Evolutionary conservation across 2,888 invertebrate genomes (phyloP), one percentile per base, ranked within the genome.

Genomic region (Yponomeuta evonymella): DNA sequence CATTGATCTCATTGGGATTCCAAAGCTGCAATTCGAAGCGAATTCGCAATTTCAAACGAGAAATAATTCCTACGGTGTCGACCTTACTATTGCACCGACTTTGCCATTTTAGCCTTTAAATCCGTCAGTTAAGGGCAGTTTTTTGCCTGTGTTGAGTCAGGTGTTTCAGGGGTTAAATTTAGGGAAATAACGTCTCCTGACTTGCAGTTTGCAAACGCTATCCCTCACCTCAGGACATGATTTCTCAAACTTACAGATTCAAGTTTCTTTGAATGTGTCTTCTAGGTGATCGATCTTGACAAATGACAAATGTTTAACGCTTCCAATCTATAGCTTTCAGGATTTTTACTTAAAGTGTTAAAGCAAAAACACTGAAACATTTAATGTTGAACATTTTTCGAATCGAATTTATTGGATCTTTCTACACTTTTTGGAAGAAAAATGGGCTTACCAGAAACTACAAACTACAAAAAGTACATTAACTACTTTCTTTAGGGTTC

Each of bases 121-220:
- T 30, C 33, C 23, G 11, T 9, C n/a, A 33, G 10, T 33, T 30
- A 5, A 64, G 30, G 12, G 70, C n/a, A 36, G 62, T 3, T 29
- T 67, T 43, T 58, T 6, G 15, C 3, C 5, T 58, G 4, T 12
- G 51, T 62, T 15, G 67, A 51, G 12, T 30, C 51, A 29, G 30
- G 51, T 15, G 29, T 29, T 67, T 1, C 36, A n/a, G 23, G 68
- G 48, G 68, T 68, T 23, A 76, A 76, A 81, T 51, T 79, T 79
- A 79, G 77, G 77, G 75, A 76, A 78, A 78, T 80, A 79, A 79
- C 78, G 74, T 74, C 70, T 70, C 73, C 67, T 75, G 78, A 79
- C 78, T 78, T 77, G 78, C 77, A 77, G 77, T 78, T 79, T 76
- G 76, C 75, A 75, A 76, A 78, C 76, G 76, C 75, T 77, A 76